These are phyloP conservation scores for Bombyx huttoni DNA, from an alignment of 2,888 invertebrate species.

Conservation along the genomic window DNA sequence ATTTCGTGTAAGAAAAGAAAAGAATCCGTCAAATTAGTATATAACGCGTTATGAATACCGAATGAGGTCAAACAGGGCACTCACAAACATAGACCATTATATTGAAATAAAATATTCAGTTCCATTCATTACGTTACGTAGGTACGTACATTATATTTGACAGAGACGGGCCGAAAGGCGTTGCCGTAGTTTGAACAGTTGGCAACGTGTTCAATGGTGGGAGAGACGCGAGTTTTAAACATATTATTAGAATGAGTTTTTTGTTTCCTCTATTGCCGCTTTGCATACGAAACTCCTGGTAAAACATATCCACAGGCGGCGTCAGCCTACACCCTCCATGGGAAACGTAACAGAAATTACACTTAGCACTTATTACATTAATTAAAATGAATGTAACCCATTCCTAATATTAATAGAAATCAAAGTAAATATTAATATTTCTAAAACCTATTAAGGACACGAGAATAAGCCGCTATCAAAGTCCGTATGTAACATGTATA, in stretches of 20 bases:
- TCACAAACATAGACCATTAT: constrained; percentile 57
- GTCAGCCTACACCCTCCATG: not conserved
- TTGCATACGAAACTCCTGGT: constrained; percentile 8
- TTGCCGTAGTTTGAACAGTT: constrained; percentile 62
- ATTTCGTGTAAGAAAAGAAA: constrained; percentile 55
- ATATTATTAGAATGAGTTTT: constrained; percentile 31
- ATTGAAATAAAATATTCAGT: constrained; percentile 67
- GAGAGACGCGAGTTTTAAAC: constrained; percentile 31
- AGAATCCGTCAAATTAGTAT: constrained; percentile 66
- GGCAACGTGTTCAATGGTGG: constrained; percentile 35
- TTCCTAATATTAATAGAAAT: constrained; percentile 4
- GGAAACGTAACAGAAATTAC: not conserved
- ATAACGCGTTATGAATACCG: constrained; percentile 63
- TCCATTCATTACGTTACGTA: constrained; percentile 54
- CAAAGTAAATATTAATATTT: constrained; percentile 7
- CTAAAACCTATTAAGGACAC: constrained; percentile 16
- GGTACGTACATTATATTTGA: constrained; percentile 38
- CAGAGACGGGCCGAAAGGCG: constrained; percentile 55
- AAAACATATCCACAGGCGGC: not conserved
- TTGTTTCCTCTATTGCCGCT: constrained; percentile 23
- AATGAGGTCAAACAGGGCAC: constrained; percentile 69
- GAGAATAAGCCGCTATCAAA: constrained; percentile 22
- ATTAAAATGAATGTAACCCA: not conserved
- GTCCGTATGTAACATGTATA: constrained; percentile 20
- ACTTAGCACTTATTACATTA: not conserved